Conservation (phyloP, 1,140 invertebrate species). For the Drosophila arizonae region DNA sequence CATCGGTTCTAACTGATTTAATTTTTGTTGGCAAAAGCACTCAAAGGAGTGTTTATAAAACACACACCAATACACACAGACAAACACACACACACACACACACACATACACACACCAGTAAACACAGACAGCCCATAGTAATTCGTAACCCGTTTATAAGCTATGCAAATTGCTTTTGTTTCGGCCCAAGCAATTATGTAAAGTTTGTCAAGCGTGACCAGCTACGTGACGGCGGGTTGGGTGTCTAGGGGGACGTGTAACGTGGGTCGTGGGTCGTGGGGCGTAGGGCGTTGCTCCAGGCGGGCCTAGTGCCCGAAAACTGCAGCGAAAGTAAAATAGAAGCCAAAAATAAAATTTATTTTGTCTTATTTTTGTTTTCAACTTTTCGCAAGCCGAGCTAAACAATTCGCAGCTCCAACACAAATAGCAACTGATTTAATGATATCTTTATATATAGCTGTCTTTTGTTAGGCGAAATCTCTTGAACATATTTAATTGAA, state of each 20-base stretch:
- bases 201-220: conserved; percentile 62
- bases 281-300: background rate
- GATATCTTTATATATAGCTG: background rate
- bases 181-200: conserved; percentile 62
- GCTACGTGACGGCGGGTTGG: background rate
- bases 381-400: conserved; percentile 27
- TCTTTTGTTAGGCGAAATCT: no score
- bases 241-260: background rate
- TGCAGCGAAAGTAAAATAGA: conserved; percentile 31
- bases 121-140: conserved; percentile 10
- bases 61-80: conserved; percentile 10
- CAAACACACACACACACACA: conserved; percentile 5
- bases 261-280: background rate
- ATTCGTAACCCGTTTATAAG: conserved; percentile 50
- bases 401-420: conserved; percentile 29
- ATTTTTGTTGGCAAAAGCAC: conserved; percentile 50
- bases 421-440: background rate
- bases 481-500: no score
- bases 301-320: conserved; percentile 14
- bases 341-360: conserved; percentile 5
- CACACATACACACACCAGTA: conserved; percentile 5
- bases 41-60: conserved; percentile 53
- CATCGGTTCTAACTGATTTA: conserved; percentile 38
- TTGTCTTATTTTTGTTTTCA: background rate
- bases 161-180: conserved; percentile 61